Evolutionary conservation across 2,113 vertebrate genomes (phyloP).

Genomic region (Tyrannus savana): DNA sequence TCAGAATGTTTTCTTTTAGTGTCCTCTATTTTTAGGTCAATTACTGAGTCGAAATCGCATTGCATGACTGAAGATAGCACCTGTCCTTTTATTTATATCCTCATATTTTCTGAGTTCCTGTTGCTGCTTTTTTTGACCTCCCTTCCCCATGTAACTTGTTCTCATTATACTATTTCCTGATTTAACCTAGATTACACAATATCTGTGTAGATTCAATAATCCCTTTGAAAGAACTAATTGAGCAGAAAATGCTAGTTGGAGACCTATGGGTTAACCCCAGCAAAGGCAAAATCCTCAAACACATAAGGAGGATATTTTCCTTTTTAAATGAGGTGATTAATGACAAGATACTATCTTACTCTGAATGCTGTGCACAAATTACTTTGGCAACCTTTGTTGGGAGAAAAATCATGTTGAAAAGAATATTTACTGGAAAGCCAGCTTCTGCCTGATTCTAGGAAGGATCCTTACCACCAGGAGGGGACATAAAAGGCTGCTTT

Average conservation of each 20-base stretch:
- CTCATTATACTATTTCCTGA: constrained; percentile 34
- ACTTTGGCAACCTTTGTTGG: background rate
- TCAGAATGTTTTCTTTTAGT: constrained; percentile 19
- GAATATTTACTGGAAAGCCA: background rate
- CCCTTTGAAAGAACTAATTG: background rate
- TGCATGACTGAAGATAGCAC: constrained; percentile 51
- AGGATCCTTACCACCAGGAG: background rate
- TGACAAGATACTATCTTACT: background rate
- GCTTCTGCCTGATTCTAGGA: background rate
- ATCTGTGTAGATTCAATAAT: background rate
- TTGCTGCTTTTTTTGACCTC: constrained; percentile 32
- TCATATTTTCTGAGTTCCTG: constrained; percentile 38
- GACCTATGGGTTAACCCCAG: background rate
- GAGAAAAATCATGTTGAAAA: background rate
- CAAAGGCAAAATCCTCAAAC: constrained; percentile 7
- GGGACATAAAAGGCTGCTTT: background rate
- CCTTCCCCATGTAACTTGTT: background rate
- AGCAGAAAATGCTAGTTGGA: background rate
- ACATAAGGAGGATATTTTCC: background rate
- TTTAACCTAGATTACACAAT: constrained; percentile 37
- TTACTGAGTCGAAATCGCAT: constrained; percentile 42
- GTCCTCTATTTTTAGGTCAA: constrained; percentile 54
- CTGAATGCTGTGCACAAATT: background rate
- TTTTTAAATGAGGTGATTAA: background rate
- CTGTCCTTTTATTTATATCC: constrained; percentile 63